Base-by-base conservation (phyloP, 2,888 invertebrate species). In the Drosophila seclusa region DNA sequence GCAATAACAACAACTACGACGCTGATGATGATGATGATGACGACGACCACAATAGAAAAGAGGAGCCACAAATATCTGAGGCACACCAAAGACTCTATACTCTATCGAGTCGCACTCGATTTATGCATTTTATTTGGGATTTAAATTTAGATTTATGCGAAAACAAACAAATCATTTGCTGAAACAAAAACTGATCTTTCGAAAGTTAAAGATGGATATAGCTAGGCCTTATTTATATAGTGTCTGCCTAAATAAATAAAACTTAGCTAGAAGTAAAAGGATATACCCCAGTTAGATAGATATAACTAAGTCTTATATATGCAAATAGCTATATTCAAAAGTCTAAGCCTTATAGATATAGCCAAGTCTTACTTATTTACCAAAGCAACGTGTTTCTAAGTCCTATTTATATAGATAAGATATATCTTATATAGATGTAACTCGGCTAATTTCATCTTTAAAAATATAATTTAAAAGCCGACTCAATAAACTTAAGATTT, bases 1-100 rank as follows among this genome's bases (percentile, higher is more conserved):
- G 54, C 55, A 53, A 72, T 38, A 34, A 40, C 73, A 69, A 65
- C 55, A n/a, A 48, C 48, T 7, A 55, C 49, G 58, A 73, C 45
- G 45, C 31, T 27, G 64, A 57, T 31, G 57, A 40, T 18, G 49
- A 18, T 42, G 21, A 45, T 16, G 18, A 50, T 6, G 18, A 29
- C 3, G 49, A 34, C 53, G 61, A 52, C 48, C 34, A 54, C 50
- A 52, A 60, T 36, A 49, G 52, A 24, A 62, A 40, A 27, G 55
- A 58, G 57, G 24, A 34, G 38, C n/a, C 13, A 11, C 24, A 36
- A 45, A 21, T 8, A 40, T 6, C 6, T 21, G 0, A 16, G 4
- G 38, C 24, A 59, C 4, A 10, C 24, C 78, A 74, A 53, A 49
- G 1, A 13, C 0, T 0, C 11, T 3, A 66, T 58, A 55, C 80